These are phyloP conservation scores for Onchidella celtica DNA, from an alignment of 2,888 invertebrate genomes.

Conservation along the genomic window DNA sequence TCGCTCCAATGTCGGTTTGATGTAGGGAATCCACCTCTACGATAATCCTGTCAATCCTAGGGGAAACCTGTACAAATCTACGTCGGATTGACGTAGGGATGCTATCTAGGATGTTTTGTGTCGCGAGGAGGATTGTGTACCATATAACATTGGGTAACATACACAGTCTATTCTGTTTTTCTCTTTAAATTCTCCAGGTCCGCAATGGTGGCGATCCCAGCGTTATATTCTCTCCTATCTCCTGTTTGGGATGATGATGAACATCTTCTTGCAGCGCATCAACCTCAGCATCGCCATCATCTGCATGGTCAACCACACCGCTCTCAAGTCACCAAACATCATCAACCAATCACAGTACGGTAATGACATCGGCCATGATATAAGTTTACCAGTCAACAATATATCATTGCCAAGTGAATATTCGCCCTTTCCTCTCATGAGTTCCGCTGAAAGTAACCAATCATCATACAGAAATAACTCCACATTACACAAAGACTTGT, in stretches of 20 bases:
- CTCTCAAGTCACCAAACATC: background rate
- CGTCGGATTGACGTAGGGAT: too few relatives aligned
- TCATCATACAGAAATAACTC: too few relatives aligned
- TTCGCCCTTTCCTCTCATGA: too few relatives aligned
- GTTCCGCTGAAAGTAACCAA: too few relatives aligned
- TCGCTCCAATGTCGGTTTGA: too few relatives aligned
- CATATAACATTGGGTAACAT: background rate
- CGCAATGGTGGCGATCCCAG: conserved; percentile 60
- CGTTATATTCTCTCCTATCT: conserved; percentile 63
- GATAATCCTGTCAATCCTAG: too few relatives aligned
- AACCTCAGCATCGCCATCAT: conserved; percentile 82
- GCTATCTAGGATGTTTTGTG: too few relatives aligned
- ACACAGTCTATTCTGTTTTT: background rate
- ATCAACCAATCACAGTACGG: background rate
- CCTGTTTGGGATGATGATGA: conserved; percentile 82
- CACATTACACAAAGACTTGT: too few relatives aligned
- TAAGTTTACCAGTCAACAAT: background rate
- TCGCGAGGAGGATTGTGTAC: background rate
- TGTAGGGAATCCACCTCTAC: too few relatives aligned
- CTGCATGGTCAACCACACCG: conserved; percentile 82
- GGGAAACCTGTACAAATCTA: too few relatives aligned
- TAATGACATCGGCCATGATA: background rate
- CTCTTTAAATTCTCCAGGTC: conserved; percentile 36
- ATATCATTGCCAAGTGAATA: too few relatives aligned
- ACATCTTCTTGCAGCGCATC: conserved; percentile 83